These are phyloP conservation scores for Ammodytes marinus DNA, from an alignment of 2,113 vertebrate genomes.

Conservation along the genomic window DNA sequence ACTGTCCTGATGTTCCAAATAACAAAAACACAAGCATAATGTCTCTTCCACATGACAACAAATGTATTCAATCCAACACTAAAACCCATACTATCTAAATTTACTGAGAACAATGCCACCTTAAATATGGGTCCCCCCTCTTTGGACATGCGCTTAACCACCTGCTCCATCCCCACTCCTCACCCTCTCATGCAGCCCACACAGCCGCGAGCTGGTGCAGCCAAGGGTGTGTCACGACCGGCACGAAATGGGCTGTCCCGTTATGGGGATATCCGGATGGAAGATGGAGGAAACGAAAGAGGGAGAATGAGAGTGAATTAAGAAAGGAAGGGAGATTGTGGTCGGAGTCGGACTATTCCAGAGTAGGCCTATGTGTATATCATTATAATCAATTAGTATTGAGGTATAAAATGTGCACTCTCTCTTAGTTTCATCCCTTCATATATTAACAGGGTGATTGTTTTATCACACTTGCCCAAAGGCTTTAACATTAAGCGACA, in stretches of 20 bases:
- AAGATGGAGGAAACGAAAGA: slow-evolving; percentile 30
- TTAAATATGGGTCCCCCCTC: slow-evolving; percentile 3
- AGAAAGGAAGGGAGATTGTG: not conserved
- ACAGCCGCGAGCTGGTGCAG: slow-evolving; percentile 54
- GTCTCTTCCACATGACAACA: not conserved
- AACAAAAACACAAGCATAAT: fast-evolving
- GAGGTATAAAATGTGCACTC: not conserved
- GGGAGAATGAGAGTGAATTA: not conserved
- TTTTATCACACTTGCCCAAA: not conserved
- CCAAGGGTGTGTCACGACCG: slow-evolving; percentile 67
- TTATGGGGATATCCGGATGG: not conserved
- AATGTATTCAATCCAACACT: not conserved
- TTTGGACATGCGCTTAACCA: not conserved
- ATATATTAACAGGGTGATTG: not conserved
- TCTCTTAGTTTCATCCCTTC: not conserved
- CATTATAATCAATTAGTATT: not conserved
- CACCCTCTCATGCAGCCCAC: slow-evolving; percentile 20
- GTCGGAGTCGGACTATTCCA: no score
- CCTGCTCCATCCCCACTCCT: not conserved
- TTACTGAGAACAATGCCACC: not conserved
- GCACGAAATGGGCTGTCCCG: slow-evolving; percentile 43
- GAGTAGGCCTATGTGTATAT: not conserved
- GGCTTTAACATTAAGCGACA: not conserved
- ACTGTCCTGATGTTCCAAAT: not conserved
- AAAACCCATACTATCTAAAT: not conserved